These are phyloP conservation scores for Hypocryptadius cinnamomeus DNA, from an alignment of 2,113 vertebrate species.

Conservation along the genomic window DNA sequence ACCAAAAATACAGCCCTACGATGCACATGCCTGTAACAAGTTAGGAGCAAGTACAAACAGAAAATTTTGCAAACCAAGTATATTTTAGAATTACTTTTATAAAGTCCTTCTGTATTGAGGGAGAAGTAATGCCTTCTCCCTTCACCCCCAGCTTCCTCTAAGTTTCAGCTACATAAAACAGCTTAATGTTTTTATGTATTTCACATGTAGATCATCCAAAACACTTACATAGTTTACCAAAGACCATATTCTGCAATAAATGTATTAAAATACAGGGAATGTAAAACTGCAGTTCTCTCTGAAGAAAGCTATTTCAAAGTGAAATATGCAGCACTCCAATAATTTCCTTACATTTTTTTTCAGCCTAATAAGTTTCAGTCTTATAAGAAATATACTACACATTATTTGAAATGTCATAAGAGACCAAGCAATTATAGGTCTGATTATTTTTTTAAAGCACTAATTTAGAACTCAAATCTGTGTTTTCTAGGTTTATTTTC, in stretches of 20 bases:
- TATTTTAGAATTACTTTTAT: background rate
- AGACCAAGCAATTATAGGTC: background rate
- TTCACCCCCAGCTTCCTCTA: background rate
- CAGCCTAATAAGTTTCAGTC: background rate
- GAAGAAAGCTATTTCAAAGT: background rate
- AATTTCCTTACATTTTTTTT: background rate
- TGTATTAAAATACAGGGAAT: background rate
- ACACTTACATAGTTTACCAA: conserved; percentile 16
- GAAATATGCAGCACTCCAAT: background rate
- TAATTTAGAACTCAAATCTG: background rate
- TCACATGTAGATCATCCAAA: conserved; percentile 10
- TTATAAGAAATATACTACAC: background rate
- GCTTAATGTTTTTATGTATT: background rate
- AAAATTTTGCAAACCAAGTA: background rate
- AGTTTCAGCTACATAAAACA: background rate
- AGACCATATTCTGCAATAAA: background rate
- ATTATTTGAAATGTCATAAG: background rate
- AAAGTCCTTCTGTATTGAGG: background rate
- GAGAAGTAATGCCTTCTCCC: background rate
- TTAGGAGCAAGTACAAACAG: background rate
- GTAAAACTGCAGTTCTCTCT: background rate
- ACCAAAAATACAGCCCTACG: background rate
- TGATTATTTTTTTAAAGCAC: background rate
- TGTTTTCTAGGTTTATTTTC: conserved; percentile 17
- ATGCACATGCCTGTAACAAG: background rate